Evolutionary conservation across 2,113 vertebrate genomes (phyloP), one percentile per base, ranked within the genome.

Genomic region (Silurus meridionalis): DNA sequence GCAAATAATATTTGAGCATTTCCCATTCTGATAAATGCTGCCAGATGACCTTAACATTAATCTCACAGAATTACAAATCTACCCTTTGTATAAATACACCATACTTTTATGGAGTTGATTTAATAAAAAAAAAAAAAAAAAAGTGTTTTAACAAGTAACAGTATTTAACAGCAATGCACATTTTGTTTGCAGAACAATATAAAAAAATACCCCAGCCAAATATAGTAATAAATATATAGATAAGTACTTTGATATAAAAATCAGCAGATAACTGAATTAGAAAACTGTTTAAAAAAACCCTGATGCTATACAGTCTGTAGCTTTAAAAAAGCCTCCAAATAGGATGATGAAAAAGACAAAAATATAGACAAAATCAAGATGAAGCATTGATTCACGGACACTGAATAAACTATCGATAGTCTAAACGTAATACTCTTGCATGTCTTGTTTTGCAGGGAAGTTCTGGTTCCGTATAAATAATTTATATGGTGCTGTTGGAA

Each of bases 151-250:
- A 92, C 91, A 94, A 91, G 92, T 93, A 82, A 87, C 23, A 61
- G 46, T 67, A 74, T 89, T 88, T 90, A 89, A 91, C 86, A 92
- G 86, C 25, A 87, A 91, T 87, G 82, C 83, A 93, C 87, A 91
- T 92, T 89, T 92, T 57, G 48, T 89, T 93, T 92, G 90, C 86
- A 91, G 89, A 89, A 87, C 67, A 83, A 74, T 82, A 61, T 80
- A 90, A 90, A 91, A 93, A 89, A 93, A 87, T 60, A 91, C 92
- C 95, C 93, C 93, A 89, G 91, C 94, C 94, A 93, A 82, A 89
- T 90, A 80, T 92, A 87, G 91, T 91, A 93, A 95, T 95, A 96
- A 95, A 95, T 95, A 96, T 94, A 93, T 93, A 95, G 93, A 87
- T 90, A 93, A 94, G 93, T 94, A 94, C 91, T 94, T 90, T 91